Conservation (phyloP, 2,113 vertebrate genomes). For the Struthio camelus region DNA sequence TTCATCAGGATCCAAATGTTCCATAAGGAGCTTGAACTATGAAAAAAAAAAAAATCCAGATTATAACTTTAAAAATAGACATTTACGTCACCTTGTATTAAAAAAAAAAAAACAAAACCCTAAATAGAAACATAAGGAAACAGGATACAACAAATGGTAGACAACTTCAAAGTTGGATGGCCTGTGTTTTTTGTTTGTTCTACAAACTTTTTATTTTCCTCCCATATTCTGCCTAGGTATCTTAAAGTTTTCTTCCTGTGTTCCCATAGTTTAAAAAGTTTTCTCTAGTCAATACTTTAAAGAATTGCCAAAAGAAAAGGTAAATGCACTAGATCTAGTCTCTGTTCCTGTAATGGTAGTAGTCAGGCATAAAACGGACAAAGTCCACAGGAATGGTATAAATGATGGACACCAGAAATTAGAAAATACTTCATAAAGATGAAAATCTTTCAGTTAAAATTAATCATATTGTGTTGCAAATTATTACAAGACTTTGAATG, state of each 20-base stretch:
- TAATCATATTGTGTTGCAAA: not conserved
- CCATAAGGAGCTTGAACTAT: constrained; percentile 97
- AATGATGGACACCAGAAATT: not conserved
- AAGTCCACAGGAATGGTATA: not conserved
- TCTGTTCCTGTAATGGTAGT: not conserved
- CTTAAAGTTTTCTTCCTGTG: not conserved
- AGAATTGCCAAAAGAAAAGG: not conserved
- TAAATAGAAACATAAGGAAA: not conserved
- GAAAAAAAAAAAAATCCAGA: not conserved
- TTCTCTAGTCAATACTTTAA: not conserved
- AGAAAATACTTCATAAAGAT: not conserved
- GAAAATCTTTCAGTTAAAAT: not conserved
- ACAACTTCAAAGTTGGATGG: not conserved
- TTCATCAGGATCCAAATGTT: constrained; percentile 96
- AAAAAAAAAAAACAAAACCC: not conserved
- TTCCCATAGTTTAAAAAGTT: not conserved
- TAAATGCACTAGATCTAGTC: not conserved
- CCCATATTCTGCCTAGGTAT: not conserved
- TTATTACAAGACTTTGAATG: not conserved
- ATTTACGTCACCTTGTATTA: not conserved
- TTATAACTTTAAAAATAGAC: not conserved
- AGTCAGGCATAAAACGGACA: not conserved
- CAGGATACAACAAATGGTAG: not conserved
- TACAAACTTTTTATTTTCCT: not conserved
- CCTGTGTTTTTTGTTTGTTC: not conserved